These are phyloP conservation scores for Emmelina monodactyla DNA, from an alignment of 2,888 invertebrate species.

Conservation along the genomic window DNA sequence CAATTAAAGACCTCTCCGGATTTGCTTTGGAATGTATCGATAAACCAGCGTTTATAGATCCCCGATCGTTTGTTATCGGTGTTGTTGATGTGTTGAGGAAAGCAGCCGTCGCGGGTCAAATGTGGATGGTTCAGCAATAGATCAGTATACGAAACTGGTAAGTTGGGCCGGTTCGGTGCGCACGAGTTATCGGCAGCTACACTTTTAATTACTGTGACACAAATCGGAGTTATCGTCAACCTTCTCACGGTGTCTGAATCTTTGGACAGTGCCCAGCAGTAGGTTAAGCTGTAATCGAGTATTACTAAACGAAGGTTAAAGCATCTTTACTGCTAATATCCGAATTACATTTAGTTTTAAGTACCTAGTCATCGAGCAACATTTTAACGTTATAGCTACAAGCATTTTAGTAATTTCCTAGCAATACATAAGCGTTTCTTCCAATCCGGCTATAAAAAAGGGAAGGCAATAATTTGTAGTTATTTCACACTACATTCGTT, in stretches of 20 bases:
- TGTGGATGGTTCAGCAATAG: constrained; percentile 37
- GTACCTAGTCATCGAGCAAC: no score
- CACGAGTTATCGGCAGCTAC: constrained; percentile 57
- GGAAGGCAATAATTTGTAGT: no score
- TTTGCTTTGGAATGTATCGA: constrained; percentile 45
- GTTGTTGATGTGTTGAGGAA: not conserved
- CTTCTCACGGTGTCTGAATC: constrained; percentile 63
- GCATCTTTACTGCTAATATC: no score
- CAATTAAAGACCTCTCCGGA: constrained; percentile 57
- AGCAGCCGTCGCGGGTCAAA: constrained; percentile 31
- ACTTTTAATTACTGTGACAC: constrained; percentile 66
- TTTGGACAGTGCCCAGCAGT: constrained; percentile 24
- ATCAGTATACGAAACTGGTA: constrained; percentile 51
- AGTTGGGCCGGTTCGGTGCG: constrained; percentile 39
- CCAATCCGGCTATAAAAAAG: no score
- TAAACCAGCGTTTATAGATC: constrained; percentile 36
- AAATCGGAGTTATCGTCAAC: constrained; percentile 59
- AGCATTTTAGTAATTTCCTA: no score
- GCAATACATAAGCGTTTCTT: no score
- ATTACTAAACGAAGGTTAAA: no score
- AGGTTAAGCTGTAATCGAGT: not conserved
- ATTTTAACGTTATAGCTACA: no score
- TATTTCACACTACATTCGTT: no score
- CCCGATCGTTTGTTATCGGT: constrained; percentile 20
- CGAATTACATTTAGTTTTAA: no score